Evolutionary conservation across 2,113 vertebrate genomes (phyloP), one percentile per base, ranked within the genome.

Genomic region (Eptesicus fuscus): DNA sequence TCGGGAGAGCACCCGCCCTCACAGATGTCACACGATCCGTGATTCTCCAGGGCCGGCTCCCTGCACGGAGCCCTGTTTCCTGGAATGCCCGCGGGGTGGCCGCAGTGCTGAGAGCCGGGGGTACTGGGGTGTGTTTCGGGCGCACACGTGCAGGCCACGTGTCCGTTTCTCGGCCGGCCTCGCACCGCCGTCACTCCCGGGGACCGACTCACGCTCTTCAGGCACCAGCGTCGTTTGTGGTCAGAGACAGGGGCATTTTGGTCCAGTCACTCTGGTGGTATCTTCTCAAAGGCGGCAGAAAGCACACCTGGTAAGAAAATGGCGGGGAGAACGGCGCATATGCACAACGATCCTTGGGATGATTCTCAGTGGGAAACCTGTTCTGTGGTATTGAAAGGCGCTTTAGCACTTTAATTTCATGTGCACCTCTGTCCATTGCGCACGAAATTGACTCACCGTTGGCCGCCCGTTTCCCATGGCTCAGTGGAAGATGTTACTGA

Each of bases 341-440:
- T 53, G 84, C n/a, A 70, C 35, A 91, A 51, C 30, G 44, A 2
- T 87, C 37, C 22, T 89, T 63, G 77, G 76, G 35, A 23, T 67
- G 35, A 82, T 44, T 92, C 51, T 76, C 20, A 40, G 70, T 18
- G 71, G 67, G 61, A 80, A 93, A 67, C 44, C 49, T 30, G 51
- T 74, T 96, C 90, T 23, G 40, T 32, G 47, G 80, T 49, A 83
- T 73, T 84, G 69, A 61, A 53, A 56, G 74, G 17, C 77, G 78
- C 65, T 96, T 76, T 63, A 63, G 83, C 74, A 69, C 83, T 73
- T 65, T 88, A 87, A 94, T 95, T 93, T 79, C 32, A 11, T 87
- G 9, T 25, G 17, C 7, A 79, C 71, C 77, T 91, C 11, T 83
- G 35, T 83, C 47, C 65, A 71, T 70, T 88, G 61, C 84, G 71